phyloP scores from a whole-genome alignment of 2,797 vertebrate genomes.

The Enteromius radiatus region DNA sequence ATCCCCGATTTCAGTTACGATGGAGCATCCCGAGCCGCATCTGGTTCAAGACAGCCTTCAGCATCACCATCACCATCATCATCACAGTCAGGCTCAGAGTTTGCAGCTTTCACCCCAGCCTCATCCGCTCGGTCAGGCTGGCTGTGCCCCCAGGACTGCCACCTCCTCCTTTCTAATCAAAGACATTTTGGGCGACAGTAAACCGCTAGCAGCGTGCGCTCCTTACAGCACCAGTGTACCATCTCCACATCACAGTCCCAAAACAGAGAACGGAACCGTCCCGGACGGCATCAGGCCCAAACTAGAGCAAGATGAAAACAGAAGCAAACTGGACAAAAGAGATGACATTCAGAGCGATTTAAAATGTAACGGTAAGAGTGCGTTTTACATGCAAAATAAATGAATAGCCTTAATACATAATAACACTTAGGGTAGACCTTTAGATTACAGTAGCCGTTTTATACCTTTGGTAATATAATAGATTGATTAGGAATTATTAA shows the following conservation, averaged over 20 bases:
- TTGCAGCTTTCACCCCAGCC: slow-evolving; percentile 76
- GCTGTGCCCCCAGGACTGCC: slow-evolving; percentile 91
- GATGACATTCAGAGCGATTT: slow-evolving; percentile 89
- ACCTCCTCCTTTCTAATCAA: slow-evolving; percentile 98
- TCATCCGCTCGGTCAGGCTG: slow-evolving; percentile 83
- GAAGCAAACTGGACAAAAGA: slow-evolving; percentile 89
- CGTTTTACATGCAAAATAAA: neutral
- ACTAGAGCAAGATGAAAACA: slow-evolving; percentile 90
- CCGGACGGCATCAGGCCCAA: slow-evolving; percentile 94
- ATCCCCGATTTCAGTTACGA: slow-evolving; percentile 94
- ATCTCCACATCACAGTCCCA: slow-evolving; percentile 90
- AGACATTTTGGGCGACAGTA: slow-evolving; percentile 98
- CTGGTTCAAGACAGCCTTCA: slow-evolving; percentile 85
- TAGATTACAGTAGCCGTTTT: neutral
- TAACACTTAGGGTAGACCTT: neutral
- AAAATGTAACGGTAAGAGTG: slow-evolving; percentile 93
- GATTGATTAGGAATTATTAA: neutral
- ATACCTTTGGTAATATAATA: neutral
- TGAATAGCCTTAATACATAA: neutral
- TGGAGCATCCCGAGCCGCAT: slow-evolving; percentile 88
- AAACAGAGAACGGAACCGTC: slow-evolving; percentile 85
- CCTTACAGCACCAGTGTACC: slow-evolving; percentile 97
- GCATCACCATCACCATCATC: slow-evolving; percentile 83
- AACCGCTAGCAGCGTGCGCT: slow-evolving; percentile 96
- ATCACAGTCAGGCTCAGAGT: slow-evolving; percentile 76